Evolutionary conservation across 2,888 invertebrate genomes (phyloP).

Genomic region (Resseliella maxima): DNA sequence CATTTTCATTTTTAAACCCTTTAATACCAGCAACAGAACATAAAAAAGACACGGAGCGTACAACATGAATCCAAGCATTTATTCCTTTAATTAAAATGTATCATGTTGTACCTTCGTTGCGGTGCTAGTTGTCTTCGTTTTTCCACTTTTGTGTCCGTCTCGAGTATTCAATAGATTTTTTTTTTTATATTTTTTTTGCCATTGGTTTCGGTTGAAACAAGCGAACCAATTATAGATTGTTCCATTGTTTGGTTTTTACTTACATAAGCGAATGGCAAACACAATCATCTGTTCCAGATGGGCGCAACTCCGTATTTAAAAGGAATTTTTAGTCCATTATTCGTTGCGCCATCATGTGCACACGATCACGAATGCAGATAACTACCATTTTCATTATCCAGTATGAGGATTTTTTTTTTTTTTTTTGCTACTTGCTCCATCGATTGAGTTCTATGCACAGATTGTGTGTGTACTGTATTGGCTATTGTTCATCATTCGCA

Average conservation of each 20-base stretch:
- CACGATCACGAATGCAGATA: neutral
- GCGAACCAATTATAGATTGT: constrained; percentile 26
- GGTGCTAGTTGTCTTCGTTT: neutral
- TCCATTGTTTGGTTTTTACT: constrained; percentile 25
- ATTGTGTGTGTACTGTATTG: no score
- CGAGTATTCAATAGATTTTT: no score
- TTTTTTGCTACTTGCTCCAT: neutral
- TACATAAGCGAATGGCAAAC: neutral
- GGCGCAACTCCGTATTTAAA: neutral
- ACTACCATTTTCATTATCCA: neutral
- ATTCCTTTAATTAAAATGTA: constrained; percentile 33
- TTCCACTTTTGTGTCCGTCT: neutral
- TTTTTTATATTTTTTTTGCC: neutral
- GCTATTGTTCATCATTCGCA: neutral
- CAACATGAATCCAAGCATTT: neutral
- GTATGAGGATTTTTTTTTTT: neutral
- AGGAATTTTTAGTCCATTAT: constrained; percentile 4
- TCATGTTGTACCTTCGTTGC: neutral
- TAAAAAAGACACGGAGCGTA: neutral
- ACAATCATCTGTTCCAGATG: constrained; percentile 39
- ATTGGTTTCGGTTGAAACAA: neutral
- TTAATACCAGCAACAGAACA: neutral
- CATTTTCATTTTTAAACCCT: neutral
- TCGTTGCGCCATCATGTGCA: neutral
- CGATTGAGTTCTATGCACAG: neutral